Conservation (phyloP, 2,113 vertebrate genomes). For the Platanista minor region DNA sequence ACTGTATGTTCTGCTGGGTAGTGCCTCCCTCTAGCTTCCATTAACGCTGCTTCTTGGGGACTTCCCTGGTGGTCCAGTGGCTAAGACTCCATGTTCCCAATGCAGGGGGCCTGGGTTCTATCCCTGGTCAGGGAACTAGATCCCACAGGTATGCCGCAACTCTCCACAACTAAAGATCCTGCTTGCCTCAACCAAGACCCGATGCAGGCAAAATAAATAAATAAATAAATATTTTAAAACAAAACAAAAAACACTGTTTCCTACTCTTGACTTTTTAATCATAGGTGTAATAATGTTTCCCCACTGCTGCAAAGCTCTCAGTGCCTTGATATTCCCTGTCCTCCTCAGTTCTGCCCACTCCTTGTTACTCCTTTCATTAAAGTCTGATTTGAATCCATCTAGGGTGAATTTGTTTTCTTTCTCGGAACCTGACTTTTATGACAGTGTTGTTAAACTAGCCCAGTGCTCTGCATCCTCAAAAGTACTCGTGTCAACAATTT, state of each 20-base stretch:
- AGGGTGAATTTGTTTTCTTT: background rate
- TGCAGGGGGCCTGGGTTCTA: too few species aligned
- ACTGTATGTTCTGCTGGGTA: background rate
- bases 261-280: background rate
- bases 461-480: background rate
- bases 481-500: background rate
- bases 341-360: background rate
- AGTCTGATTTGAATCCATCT: background rate
- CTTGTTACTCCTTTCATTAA: background rate
- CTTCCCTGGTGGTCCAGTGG: too few species aligned
- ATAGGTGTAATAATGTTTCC: background rate
- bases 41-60: background rate
- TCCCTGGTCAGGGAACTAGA: too few species aligned
- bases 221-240: too few species aligned
- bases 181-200: too few species aligned
- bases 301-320: background rate
- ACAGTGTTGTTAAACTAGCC: background rate
- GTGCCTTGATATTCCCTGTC: background rate
- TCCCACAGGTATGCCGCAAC: too few species aligned
- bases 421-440: background rate
- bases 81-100: too few species aligned
- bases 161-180: too few species aligned
- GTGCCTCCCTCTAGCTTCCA: background rate
- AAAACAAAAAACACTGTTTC: background rate
- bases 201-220: too few species aligned